Conservation (phyloP, 2,797 vertebrate species). For the Phrynocephalus forsythii region DNA sequence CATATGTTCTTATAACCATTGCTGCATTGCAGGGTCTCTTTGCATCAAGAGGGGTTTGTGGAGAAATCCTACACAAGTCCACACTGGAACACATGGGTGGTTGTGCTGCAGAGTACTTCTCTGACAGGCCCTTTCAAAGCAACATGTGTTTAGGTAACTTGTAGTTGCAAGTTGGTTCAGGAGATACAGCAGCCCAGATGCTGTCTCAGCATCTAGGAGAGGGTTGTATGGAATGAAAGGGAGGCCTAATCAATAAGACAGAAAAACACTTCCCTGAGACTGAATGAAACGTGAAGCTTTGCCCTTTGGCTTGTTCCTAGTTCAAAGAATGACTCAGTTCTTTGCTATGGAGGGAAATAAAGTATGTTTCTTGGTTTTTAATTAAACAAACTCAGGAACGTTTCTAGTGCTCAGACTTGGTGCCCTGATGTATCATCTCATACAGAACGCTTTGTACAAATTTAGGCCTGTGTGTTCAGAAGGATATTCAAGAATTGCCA, state of each 20-base stretch:
- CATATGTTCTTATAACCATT: too few species aligned
- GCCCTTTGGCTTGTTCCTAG: slow-evolving; percentile 51
- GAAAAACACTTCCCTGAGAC: background rate
- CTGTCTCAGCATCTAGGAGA: slow-evolving; percentile 26
- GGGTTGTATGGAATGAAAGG: slow-evolving; percentile 16
- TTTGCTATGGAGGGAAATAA: slow-evolving; percentile 51
- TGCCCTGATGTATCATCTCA: background rate
- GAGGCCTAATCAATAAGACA: background rate
- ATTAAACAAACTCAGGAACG: slow-evolving; percentile 19
- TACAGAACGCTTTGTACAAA: background rate
- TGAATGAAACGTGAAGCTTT: slow-evolving; percentile 23
- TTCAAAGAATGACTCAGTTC: slow-evolving; percentile 40
- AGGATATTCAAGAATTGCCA: background rate
- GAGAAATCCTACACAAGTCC: background rate
- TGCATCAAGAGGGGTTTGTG: background rate
- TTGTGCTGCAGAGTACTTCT: background rate
- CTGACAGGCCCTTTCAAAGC: background rate
- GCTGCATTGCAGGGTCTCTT: background rate
- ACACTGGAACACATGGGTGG: background rate
- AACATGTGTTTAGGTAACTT: slow-evolving; percentile 10
- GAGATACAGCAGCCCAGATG: background rate
- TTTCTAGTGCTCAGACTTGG: background rate
- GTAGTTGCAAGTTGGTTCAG: background rate
- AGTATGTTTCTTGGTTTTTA: slow-evolving; percentile 46
- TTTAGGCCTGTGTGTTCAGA: background rate